Conservation (phyloP, 2,113 vertebrate genomes). For the Fregata magnificens region DNA sequence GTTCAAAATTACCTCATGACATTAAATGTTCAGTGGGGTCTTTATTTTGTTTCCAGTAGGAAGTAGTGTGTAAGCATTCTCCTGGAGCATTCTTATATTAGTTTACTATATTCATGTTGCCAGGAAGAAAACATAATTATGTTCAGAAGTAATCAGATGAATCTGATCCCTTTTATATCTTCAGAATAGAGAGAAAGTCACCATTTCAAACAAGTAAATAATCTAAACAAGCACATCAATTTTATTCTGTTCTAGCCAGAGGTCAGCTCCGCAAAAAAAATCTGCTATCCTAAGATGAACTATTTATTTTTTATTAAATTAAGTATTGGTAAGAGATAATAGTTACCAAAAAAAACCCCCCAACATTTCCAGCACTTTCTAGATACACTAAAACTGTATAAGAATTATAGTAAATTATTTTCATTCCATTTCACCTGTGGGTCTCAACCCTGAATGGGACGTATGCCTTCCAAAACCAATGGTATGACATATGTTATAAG, state of each 20-base stretch:
- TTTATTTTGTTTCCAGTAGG: neutral
- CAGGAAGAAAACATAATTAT: neutral
- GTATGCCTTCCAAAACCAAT: neutral
- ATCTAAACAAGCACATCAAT: neutral
- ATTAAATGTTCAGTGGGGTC: neutral
- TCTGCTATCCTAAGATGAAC: neutral
- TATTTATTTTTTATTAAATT: neutral
- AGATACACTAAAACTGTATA: neutral
- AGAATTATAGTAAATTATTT: neutral
- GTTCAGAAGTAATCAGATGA: neutral
- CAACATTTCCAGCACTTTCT: neutral
- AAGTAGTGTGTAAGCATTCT: neutral
- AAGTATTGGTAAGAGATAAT: neutral
- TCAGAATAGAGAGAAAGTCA: neutral
- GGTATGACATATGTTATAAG: neutral
- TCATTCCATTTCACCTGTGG: neutral
- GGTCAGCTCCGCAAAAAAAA: neutral
- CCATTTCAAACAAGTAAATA: neutral
- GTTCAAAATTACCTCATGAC: neutral
- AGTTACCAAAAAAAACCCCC: neutral
- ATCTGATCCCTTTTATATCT: neutral
- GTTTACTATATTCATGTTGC: neutral
- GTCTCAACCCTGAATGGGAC: neutral
- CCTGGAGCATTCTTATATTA: neutral
- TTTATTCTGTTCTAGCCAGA: neutral